These are phyloP conservation scores for Crotophaga sulcirostris DNA, from an alignment of 2,113 vertebrate species.

Conservation along the genomic window DNA sequence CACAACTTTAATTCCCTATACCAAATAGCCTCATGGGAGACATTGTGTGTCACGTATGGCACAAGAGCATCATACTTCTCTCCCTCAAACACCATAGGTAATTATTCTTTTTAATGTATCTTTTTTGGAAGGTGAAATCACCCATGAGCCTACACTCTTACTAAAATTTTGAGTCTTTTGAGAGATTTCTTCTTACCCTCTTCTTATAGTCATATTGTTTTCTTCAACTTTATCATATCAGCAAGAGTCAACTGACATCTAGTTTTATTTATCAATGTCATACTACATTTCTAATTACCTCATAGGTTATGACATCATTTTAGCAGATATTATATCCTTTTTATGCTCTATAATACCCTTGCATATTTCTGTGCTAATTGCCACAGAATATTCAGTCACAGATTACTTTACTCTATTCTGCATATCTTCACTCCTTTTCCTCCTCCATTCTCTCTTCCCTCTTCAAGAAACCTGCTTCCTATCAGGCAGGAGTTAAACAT, in stretches of 20 bases:
- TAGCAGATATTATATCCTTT: background rate
- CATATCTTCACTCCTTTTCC: background rate
- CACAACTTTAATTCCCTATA: background rate
- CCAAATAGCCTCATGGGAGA: background rate
- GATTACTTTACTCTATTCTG: background rate
- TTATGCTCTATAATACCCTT: background rate
- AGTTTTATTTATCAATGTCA: background rate
- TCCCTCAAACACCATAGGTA: background rate
- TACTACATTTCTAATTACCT: background rate
- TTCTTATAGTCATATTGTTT: background rate
- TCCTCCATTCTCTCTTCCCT: background rate
- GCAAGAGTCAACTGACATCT: background rate
- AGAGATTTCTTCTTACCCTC: background rate
- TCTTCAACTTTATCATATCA: background rate
- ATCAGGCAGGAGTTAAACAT: background rate
- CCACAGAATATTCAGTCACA: background rate
- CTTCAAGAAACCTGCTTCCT: background rate
- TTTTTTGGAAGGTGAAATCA: background rate
- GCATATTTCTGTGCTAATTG: background rate
- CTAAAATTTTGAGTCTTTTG: background rate
- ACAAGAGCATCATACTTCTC: background rate
- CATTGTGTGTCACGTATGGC: background rate
- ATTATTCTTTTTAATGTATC: background rate
- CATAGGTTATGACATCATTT: background rate
- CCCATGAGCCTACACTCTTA: background rate